Conservation (phyloP, 2,113 vertebrate species). For the Chaetorhynchus papuensis region DNA sequence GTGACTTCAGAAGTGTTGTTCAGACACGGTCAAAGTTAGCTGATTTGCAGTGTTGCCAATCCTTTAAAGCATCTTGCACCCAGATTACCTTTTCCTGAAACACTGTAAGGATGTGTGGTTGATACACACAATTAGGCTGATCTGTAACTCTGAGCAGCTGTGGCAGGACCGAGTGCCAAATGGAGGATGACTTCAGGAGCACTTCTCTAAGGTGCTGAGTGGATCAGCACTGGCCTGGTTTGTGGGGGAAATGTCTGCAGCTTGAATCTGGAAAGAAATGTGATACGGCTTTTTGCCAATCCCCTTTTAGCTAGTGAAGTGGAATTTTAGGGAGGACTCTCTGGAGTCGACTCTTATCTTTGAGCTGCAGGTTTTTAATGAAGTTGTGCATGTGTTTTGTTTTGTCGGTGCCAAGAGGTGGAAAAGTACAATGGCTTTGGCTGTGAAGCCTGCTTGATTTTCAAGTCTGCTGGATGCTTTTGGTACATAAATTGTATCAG, state of each 20-base stretch:
- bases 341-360: neutral
- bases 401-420: neutral
- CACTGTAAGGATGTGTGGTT: neutral
- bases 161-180: neutral
- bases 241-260: neutral
- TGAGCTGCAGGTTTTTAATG: neutral
- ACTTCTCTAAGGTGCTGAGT: neutral
- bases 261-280: neutral
- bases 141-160: neutral
- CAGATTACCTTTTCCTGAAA: neutral
- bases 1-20: neutral
- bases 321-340: neutral
- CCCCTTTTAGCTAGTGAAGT: neutral
- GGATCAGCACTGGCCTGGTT: neutral
- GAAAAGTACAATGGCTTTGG: neutral
- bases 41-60: neutral
- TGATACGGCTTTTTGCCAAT: neutral
- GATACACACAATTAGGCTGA: neutral
- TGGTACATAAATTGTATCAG: neutral
- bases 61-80: neutral
- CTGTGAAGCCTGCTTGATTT: neutral
- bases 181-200: neutral
- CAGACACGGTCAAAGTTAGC: neutral
- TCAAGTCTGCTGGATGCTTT: neutral
- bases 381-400: neutral